A percentile compares a stretch with the other conserved stretches of the same genome.
phyloP scores from a whole-genome alignment of 2,888 invertebrate genomes.

The Bellardia bayeri region DNA sequence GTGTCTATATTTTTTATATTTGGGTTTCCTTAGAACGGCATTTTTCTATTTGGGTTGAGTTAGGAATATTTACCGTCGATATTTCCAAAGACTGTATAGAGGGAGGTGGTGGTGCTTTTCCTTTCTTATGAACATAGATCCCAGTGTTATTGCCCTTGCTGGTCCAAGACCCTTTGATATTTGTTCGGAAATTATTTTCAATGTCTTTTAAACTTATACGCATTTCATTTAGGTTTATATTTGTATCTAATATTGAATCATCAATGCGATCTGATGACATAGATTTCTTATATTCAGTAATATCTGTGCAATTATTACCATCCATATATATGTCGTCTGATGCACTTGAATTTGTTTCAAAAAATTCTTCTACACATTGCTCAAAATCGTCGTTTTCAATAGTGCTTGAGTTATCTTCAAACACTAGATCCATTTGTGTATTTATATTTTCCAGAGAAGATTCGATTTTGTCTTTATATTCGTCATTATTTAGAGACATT shows the following conservation, averaged over 20 bases:
- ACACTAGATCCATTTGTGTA: neutral
- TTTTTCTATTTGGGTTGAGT: constrained; percentile 26
- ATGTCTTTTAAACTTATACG: constrained; percentile 79
- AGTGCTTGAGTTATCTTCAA: neutral
- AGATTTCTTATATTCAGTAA: constrained; percentile 60
- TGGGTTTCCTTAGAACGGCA: constrained; percentile 53
- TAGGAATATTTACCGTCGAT: constrained; percentile 34
- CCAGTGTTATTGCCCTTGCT: constrained; percentile 70
- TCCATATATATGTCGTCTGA: constrained; percentile 24
- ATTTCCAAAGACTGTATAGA: neutral
- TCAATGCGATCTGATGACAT: neutral
- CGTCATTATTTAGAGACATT: neutral
- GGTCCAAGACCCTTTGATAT: constrained; percentile 74
- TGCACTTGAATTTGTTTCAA: constrained; percentile 64
- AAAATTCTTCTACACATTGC: constrained; percentile 61
- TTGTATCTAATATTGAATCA: neutral
- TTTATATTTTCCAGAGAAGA: constrained; percentile 2
- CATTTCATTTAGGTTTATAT: constrained; percentile 77
- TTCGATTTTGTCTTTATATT: constrained; percentile 11
- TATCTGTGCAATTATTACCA: constrained; percentile 19
- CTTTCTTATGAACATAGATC: constrained; percentile 80
- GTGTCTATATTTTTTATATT: constrained; percentile 68
- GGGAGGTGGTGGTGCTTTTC: constrained; percentile 82
- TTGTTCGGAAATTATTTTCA: constrained; percentile 78
- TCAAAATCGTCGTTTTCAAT: neutral